Base-by-base conservation (phyloP, 2,113 vertebrate species). In the Gasterosteus aculeatus region DNA sequence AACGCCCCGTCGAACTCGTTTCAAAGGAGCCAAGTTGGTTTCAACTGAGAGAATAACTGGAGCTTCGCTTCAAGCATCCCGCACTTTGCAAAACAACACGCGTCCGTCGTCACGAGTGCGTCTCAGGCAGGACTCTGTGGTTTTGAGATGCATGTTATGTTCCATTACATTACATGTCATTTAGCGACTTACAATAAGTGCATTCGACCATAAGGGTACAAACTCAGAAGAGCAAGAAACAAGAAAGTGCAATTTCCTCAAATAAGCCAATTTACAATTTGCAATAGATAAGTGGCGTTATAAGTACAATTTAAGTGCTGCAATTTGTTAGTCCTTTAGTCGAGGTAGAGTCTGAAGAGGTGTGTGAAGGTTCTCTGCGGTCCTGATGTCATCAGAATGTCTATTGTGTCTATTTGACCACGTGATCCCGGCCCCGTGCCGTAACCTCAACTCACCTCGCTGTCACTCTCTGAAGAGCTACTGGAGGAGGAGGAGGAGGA, bases 391-490 rank as follows among this genome's bases (percentile, higher is more conserved):
- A 26, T 26, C 22, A 26, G 22, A 26, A 26, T 26, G 22, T 26
- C 5, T 35, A 5, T 35, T 35, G 2, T 5, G 33, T 38, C 2
- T 56, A 2, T 9, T 33, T 1, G n/a, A 9, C 33, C 4, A 14
- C 3, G 26, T 38, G 9, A 7, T n/a, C 3, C 54, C 18, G 31
- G 19, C 60, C 10, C 6, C 10, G 6, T 26, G 18, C 0, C 41
- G 10, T 0, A 35, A 41, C 78, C 38, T 14, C 3, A 19, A 33
- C 83, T 64, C 75, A 92, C 90, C 83, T 91, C 90, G 72, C 89
- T 91, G 72, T 92, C 90, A 60, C 88, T 90, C 31, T 91, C 91
- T 60, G 90, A 90, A n/a, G 81, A 91, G 77, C 87, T 87, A 46
- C 85, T 81, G 33, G 86, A 90, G 7, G 91, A 92, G 4, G 81